A percentile compares a stretch with the other conserved stretches of the same genome.
phyloP scores from a whole-genome alignment of 1,140 invertebrate genomes.

The Microplitis mediator region DNA sequence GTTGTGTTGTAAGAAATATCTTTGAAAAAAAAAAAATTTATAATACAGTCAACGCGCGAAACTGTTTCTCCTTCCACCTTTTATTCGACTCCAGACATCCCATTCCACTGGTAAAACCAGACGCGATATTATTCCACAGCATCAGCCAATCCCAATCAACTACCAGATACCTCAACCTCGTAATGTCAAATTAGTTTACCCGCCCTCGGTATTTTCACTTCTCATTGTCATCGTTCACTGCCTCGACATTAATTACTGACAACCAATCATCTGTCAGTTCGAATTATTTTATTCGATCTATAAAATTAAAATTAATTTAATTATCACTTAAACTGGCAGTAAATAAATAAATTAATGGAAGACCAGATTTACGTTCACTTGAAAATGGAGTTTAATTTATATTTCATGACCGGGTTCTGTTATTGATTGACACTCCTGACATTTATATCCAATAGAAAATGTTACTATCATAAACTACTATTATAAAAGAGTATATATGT shows the following conservation, averaged over 20 bases:
- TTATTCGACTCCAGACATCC: conserved; percentile 56
- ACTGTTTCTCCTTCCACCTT: conserved; percentile 53
- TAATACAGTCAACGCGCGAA: conserved; percentile 55
- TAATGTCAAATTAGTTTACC: background rate
- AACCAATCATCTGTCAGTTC: too few species aligned
- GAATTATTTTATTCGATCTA: too few species aligned
- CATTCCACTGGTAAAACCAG: conserved; percentile 31
- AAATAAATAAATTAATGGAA: too few species aligned
- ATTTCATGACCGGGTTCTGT: background rate
- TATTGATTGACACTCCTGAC: background rate
- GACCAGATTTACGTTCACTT: background rate
- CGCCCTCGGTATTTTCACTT: background rate
- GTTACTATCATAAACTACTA: background rate
- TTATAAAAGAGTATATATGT: too few species aligned
- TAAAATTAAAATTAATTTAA: too few species aligned
- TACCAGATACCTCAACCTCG: conserved; percentile 3
- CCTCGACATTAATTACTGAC: too few species aligned
- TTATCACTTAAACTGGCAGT: too few species aligned
- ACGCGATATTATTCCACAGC: conserved; percentile 1
- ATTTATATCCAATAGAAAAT: conserved; percentile 4
- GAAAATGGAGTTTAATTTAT: background rate
- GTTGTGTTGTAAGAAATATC: too few species aligned
- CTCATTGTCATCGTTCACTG: too few species aligned
- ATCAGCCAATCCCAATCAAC: conserved; percentile 22
- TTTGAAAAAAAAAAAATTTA: conserved; percentile 25